These are phyloP conservation scores for Dryoscopus gambensis DNA, from an alignment of 2,113 vertebrate species.

Conservation along the genomic window DNA sequence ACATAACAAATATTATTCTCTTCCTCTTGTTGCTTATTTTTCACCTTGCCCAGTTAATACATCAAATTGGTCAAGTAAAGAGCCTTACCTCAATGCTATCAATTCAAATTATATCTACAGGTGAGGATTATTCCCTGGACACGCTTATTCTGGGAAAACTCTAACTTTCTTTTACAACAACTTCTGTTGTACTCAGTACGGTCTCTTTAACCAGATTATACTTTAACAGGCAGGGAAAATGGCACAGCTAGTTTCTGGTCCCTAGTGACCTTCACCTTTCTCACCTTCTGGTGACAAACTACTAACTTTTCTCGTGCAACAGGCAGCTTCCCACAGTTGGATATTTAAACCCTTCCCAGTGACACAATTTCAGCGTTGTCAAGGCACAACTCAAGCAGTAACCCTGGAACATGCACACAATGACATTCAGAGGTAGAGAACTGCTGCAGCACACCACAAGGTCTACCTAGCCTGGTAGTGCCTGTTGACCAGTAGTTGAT, in stretches of 20 bases:
- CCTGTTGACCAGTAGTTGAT: background rate
- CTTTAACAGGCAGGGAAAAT: background rate
- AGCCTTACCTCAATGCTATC: background rate
- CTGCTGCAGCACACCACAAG: background rate
- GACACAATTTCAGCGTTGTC: background rate
- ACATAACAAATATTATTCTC: background rate
- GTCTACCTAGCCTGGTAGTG: background rate
- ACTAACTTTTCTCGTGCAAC: background rate
- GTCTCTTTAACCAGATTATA: background rate
- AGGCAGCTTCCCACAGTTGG: background rate
- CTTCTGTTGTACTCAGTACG: background rate
- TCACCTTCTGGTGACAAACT: background rate
- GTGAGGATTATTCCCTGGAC: background rate
- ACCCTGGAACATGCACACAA: background rate
- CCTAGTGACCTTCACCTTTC: background rate
- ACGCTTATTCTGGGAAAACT: background rate
- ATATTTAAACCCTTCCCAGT: background rate
- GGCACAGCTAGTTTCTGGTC: background rate
- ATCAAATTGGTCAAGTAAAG: background rate
- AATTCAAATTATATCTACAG: background rate
- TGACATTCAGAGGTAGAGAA: background rate
- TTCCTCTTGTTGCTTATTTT: background rate
- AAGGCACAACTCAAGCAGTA: background rate
- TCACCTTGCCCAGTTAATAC: background rate
- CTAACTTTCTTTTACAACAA: background rate